A percentile compares a stretch with the other conserved stretches of the same genome.
These are phyloP conservation scores for Bemisia tabaci DNA, from an alignment of 1,140 invertebrate species.

Conservation along the genomic window DNA sequence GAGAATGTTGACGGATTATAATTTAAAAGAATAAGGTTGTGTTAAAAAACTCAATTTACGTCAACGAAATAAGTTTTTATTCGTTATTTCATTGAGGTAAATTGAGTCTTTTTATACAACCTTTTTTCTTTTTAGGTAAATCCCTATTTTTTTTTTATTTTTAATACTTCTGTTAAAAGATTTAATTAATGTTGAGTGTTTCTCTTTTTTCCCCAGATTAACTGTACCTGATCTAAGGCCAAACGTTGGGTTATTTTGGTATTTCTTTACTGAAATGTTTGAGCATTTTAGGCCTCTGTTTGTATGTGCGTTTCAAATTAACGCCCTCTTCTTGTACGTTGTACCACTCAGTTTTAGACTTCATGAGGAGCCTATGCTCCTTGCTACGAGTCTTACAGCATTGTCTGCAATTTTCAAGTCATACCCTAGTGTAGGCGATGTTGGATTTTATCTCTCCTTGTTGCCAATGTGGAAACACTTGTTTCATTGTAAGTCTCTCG, in stretches of 20 bases:
- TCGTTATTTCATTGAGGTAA: too few species aligned
- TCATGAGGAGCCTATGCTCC: conserved; percentile 68
- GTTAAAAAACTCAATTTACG: too few species aligned
- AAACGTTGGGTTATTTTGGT: conserved; percentile 98
- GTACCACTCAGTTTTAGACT: conserved; percentile 76
- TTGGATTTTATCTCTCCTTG: conserved; percentile 79
- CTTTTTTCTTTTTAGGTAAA: too few species aligned
- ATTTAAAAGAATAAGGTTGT: too few species aligned
- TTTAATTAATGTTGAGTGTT: too few species aligned
- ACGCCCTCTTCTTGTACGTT: conserved; percentile 79
- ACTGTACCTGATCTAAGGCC: conserved; percentile 86
- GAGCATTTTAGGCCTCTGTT: conserved; percentile 94
- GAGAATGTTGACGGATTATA: too few species aligned
- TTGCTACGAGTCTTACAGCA: conserved; percentile 70
- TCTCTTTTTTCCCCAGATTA: conserved; percentile 40
- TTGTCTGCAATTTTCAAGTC: conserved; percentile 89
- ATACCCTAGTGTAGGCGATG: conserved; percentile 90
- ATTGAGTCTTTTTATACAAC: too few species aligned
- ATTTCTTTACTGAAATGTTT: conserved; percentile 99
- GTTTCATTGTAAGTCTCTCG: conserved; percentile 63
- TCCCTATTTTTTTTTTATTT: too few species aligned
- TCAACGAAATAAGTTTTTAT: too few species aligned
- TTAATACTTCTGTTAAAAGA: too few species aligned
- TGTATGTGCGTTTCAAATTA: conserved; percentile 92
- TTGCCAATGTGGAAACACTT: conserved; percentile 85